phyloP scores from a whole-genome alignment of 2,113 vertebrate species.

The Tiliqua scincoides region DNA sequence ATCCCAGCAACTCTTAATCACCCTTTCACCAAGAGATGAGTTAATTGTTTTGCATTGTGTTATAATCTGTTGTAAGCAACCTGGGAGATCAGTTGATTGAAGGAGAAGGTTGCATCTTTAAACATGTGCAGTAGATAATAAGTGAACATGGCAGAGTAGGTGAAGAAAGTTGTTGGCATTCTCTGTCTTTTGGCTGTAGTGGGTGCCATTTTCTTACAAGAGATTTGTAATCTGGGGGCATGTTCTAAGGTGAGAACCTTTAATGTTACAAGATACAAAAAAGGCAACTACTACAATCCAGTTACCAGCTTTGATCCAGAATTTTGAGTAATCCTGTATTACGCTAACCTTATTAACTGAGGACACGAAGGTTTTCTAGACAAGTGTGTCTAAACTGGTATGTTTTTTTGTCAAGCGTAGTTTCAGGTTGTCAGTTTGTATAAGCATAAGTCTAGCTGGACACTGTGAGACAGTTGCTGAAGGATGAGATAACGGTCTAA shows the following conservation, averaged over 20 bases:
- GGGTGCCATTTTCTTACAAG: background rate
- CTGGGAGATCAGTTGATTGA: too few relatives aligned
- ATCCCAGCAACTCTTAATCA: too few relatives aligned
- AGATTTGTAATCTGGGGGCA: background rate
- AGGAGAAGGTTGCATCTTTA: too few relatives aligned
- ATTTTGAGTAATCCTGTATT: background rate
- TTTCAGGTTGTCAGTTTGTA: background rate
- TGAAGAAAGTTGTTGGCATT: background rate
- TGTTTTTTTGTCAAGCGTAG: background rate
- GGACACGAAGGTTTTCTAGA: background rate
- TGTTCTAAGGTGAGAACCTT: background rate
- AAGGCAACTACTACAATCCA: background rate
- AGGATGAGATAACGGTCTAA: background rate
- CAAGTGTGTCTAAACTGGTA: background rate
- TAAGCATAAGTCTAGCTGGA: background rate
- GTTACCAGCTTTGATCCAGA: background rate
- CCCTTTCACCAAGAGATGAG: too few relatives aligned
- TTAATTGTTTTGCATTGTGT: too few relatives aligned
- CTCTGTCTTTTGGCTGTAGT: background rate
- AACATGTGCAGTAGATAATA: background rate
- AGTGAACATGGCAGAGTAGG: background rate
- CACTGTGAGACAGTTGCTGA: background rate
- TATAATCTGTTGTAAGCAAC: too few relatives aligned
- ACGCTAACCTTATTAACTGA: slow-evolving; percentile 2
- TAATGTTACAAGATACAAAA: background rate